These are phyloP conservation scores for Actenoides lindsayi DNA, from an alignment of 2,113 vertebrate genomes.

Conservation along the genomic window DNA sequence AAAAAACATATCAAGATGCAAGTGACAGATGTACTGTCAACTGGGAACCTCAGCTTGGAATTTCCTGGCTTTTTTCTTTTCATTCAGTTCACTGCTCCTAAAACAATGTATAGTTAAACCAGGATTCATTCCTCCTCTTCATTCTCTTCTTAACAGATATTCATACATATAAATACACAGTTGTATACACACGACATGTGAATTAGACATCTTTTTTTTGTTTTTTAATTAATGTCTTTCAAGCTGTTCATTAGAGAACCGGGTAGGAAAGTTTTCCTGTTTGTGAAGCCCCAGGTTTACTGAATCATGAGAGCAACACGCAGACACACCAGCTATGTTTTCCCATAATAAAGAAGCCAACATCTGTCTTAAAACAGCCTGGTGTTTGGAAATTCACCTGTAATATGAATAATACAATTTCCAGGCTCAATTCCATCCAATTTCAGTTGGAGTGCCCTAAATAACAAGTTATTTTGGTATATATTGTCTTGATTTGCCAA, in stretches of 20 bases:
- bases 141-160: background rate
- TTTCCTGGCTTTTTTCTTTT: slow-evolving; percentile 25
- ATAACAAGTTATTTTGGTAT: background rate
- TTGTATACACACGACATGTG: background rate
- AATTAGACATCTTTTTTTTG: background rate
- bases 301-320: background rate
- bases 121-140: background rate
- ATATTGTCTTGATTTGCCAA: background rate
- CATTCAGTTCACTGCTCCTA: background rate
- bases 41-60: slow-evolving; percentile 11
- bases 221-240: background rate
- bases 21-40: slow-evolving; percentile 35
- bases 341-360: background rate
- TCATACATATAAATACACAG: background rate
- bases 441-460: background rate
- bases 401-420: background rate
- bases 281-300: background rate
- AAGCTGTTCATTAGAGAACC: background rate
- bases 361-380: background rate
- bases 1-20: background rate
- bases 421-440: background rate
- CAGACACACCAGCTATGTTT: background rate
- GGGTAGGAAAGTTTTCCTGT: background rate
- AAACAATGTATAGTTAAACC: background rate
- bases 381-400: slow-evolving; percentile 4